Evolutionary conservation across 2,888 invertebrate genomes (phyloP).

Genomic region (Aphelenchoides bicaudatus): DNA sequence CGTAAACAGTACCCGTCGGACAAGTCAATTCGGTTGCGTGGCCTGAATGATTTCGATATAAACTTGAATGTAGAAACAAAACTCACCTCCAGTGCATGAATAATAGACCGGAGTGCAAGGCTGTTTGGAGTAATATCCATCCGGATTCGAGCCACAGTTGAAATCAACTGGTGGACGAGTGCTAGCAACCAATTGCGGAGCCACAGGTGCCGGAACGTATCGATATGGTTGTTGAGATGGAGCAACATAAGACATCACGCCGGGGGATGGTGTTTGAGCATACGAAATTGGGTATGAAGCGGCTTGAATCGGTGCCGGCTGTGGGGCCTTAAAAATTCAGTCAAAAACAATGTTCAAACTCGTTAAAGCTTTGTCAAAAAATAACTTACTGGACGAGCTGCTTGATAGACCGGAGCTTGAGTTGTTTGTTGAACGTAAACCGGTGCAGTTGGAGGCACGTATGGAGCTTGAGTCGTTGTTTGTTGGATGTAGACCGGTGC

Average conservation of each 20-base stretch:
- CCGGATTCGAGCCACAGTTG: constrained; percentile 27
- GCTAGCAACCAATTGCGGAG: constrained; percentile 12
- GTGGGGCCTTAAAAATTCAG: too few relatives aligned
- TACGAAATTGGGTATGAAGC: too few relatives aligned
- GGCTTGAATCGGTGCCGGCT: too few relatives aligned
- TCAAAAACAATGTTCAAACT: too few relatives aligned
- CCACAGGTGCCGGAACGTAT: neutral
- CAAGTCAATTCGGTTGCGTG: constrained; percentile 14
- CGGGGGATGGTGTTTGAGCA: neutral
- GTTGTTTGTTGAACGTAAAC: neutral
- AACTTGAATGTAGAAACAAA: neutral
- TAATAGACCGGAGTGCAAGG: constrained; percentile 27
- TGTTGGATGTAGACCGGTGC: neutral
- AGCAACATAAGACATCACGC: too few relatives aligned
- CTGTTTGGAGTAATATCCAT: constrained; percentile 30
- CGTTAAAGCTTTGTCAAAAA: too few relatives aligned
- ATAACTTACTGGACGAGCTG: too few relatives aligned
- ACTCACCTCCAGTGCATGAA: constrained; percentile 26
- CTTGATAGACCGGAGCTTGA: neutral
- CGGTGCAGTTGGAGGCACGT: neutral
- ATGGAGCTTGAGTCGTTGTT: neutral
- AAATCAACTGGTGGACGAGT: constrained; percentile 24
- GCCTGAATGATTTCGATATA: constrained; percentile 11
- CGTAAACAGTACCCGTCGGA: constrained; percentile 20
- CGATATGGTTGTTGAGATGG: neutral